These are phyloP conservation scores for Polypterus bichir DNA, from an alignment of 2,113 vertebrate species.

Conservation along the genomic window DNA sequence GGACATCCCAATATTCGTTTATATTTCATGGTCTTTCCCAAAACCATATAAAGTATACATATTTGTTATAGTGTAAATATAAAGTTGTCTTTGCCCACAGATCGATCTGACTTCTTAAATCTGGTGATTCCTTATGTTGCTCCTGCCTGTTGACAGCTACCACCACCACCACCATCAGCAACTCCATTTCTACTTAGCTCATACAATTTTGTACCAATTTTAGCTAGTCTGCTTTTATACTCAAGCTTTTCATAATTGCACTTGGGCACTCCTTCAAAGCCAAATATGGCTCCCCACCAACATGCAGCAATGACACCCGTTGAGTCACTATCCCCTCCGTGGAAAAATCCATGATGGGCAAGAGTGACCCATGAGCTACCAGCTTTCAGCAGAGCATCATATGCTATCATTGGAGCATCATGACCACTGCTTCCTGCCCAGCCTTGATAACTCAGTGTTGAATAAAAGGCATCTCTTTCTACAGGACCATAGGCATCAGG, in stretches of 20 bases:
- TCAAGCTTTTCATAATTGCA: conserved; percentile 49
- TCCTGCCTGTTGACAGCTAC: too few species aligned
- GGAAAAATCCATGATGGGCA: conserved; percentile 57
- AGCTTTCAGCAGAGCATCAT: conserved; percentile 53
- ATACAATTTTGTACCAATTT: conserved; percentile 38
- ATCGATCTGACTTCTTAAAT: too few species aligned
- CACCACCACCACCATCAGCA: too few species aligned
- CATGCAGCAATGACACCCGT: conserved; percentile 48
- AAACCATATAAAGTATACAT: too few species aligned
- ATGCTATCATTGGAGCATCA: conserved; percentile 68
- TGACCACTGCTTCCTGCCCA: conserved; percentile 65
- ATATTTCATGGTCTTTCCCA: too few species aligned
- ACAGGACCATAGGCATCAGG: conserved; percentile 40
- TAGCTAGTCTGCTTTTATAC: conserved; percentile 48
- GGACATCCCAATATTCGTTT: too few species aligned
- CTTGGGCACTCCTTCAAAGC: conserved; percentile 40
- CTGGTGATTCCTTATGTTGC: too few species aligned
- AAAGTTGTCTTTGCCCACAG: too few species aligned
- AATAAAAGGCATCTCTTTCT: conserved; percentile 56
- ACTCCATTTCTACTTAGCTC: conserved; percentile 16
- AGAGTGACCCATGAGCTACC: conserved; percentile 56
- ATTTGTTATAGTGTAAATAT: too few species aligned
- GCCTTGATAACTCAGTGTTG: conserved; percentile 42
- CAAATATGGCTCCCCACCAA: conserved; percentile 60
- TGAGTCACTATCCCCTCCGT: conserved; percentile 62